A percentile compares a stretch with the other conserved stretches of the same genome.
phyloP scores from a whole-genome alignment of 2,113 vertebrate genomes.

The Aspiorhynchus laticeps region DNA sequence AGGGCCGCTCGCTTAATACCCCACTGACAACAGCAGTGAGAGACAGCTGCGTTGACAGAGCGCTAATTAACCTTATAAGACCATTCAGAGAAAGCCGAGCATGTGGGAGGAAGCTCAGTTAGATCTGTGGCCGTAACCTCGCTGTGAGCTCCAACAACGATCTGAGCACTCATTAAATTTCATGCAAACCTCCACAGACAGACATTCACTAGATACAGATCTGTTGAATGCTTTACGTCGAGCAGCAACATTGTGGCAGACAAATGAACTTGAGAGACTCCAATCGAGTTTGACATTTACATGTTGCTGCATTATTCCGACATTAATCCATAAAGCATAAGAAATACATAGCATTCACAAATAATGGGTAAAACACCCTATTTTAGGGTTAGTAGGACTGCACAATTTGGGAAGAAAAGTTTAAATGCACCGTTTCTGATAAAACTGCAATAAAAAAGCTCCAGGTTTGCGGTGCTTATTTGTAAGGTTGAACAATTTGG shows the following conservation, averaged over 20 bases:
- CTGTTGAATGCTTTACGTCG: background rate
- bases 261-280: background rate
- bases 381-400: background rate
- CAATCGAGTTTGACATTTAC: background rate
- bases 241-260: background rate
- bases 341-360: background rate
- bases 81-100: slow-evolving; percentile 12
- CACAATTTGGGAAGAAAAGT: background rate
- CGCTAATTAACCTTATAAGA: slow-evolving; percentile 53
- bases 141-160: slow-evolving; percentile 17
- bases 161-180: background rate
- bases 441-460: background rate
- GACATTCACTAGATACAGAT: background rate
- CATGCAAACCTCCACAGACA: background rate
- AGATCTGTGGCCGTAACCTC: slow-evolving; percentile 2
- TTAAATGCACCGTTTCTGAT: background rate
- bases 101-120: slow-evolving; percentile 35
- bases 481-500: background rate
- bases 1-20: background rate
- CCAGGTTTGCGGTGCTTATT: background rate
- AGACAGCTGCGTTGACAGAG: slow-evolving; percentile 48
- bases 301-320: background rate
- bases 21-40: slow-evolving; percentile 12
- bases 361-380: background rate
- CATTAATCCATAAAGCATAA: background rate